phyloP scores from a whole-genome alignment of 2,888 invertebrate genomes.

The Priocnemis perturbator region DNA sequence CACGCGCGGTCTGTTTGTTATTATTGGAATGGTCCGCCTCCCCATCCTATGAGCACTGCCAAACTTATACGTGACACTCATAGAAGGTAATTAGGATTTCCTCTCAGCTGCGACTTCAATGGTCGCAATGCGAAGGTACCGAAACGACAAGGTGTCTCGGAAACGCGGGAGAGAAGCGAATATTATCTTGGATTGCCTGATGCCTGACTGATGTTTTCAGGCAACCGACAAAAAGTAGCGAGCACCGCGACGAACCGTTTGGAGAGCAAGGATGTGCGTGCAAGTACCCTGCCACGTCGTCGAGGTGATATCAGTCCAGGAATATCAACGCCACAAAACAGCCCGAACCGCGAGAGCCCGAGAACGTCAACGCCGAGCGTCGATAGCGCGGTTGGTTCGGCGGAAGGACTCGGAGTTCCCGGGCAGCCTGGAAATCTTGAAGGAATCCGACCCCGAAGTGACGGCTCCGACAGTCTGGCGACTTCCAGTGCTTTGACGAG shows the following conservation, averaged over 20 bases:
- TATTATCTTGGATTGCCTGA: not conserved
- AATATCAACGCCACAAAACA: slow-evolving; percentile 70
- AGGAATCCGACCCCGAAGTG: slow-evolving; percentile 70
- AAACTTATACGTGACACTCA: slow-evolving; percentile 58
- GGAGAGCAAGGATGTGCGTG: slow-evolving; percentile 64
- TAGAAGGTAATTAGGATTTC: slow-evolving; percentile 57
- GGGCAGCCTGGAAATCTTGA: slow-evolving; percentile 54
- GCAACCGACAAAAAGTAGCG: slow-evolving; percentile 60
- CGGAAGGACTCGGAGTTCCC: slow-evolving; percentile 76
- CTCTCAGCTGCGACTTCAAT: slow-evolving; percentile 2
- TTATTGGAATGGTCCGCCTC: slow-evolving; percentile 62
- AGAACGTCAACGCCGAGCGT: slow-evolving; percentile 78
- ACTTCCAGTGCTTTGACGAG: slow-evolving; percentile 77
- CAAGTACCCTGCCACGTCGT: slow-evolving; percentile 73
- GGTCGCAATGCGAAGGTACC: not conserved
- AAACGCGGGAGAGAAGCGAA: not conserved
- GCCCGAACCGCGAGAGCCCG: slow-evolving; percentile 66
- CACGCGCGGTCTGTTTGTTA: slow-evolving; percentile 55
- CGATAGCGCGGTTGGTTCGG: slow-evolving; percentile 80
- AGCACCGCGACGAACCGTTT: slow-evolving; percentile 54
- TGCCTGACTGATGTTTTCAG: slow-evolving; percentile 36
- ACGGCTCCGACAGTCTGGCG: slow-evolving; percentile 77
- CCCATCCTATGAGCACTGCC: slow-evolving; percentile 55
- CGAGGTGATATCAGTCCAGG: slow-evolving; percentile 71
- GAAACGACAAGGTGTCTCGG: not conserved